Percentiles rank a stretch among this genome's conserved stretches.
Evolutionary conservation across 2,113 vertebrate genomes (phyloP).

Genomic region (Passer montanus): DNA sequence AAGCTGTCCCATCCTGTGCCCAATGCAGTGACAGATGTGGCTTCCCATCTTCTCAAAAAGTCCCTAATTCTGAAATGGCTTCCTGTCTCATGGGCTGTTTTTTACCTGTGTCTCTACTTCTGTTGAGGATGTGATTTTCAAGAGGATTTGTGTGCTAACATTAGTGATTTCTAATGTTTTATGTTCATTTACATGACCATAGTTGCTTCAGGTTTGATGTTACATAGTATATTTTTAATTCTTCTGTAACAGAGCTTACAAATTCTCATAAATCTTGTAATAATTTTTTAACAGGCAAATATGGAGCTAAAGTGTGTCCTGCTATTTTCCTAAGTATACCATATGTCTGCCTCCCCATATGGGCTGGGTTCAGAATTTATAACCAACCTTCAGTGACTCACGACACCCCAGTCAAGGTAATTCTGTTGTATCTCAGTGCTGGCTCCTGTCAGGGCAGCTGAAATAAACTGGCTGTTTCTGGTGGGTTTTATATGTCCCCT

Average conservation of each 20-base stretch:
- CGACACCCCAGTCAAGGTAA: constrained; percentile 77
- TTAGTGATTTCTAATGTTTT: not conserved
- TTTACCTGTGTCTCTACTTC: not conserved
- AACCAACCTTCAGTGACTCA: constrained; percentile 74
- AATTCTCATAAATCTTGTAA: not conserved
- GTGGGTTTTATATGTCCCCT: not conserved
- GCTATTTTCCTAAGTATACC: constrained; percentile 83
- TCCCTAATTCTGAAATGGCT: not conserved
- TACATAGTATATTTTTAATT: not conserved
- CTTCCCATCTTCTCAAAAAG: not conserved
- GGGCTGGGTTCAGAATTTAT: constrained; percentile 88
- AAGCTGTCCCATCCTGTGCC: not conserved
- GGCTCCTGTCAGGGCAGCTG: not conserved
- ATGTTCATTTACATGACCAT: not conserved
- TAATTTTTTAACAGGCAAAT: constrained; percentile 83
- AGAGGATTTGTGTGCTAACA: not conserved
- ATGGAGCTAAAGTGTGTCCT: constrained; percentile 79
- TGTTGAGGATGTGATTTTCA: not conserved
- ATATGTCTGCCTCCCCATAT: constrained; percentile 84
- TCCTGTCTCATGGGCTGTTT: not conserved
- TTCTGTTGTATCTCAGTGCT: not conserved
- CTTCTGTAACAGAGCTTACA: not conserved
- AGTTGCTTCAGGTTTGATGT: not conserved
- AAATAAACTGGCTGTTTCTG: not conserved
- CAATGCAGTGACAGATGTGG: not conserved